Base-by-base conservation (phyloP, 2,888 invertebrate species). In the Melikaiella ostensackeni region DNA sequence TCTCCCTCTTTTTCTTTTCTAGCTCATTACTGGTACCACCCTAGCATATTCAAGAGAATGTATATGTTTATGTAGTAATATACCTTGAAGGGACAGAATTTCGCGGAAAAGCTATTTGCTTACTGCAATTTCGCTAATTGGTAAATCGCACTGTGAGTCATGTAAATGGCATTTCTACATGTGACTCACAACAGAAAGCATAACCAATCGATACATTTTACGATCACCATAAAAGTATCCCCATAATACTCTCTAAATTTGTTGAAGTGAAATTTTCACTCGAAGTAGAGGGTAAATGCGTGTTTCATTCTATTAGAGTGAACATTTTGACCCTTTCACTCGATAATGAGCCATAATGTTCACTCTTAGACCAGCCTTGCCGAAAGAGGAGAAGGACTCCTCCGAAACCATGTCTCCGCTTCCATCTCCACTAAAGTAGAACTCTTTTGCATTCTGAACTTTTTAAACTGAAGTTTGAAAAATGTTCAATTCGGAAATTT, bases 61-160 rank as follows among this genome's bases (percentile, higher is more conserved):
- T 30, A 70, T 50, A 70, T 70, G 33, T 46, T 50, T 19, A 50
- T 70, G 46, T n/a, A 42, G 35, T n/a, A 35, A 33, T 64, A 66
- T 27, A 50, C 16, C 24, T 42, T 19, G 70, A 50, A 79, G 82
- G 79, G 76, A 59, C 75, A 77, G 66, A 62, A 77, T 75, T 82
- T 82, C 82, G 75, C 75, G 77, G 81, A 82, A 82, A 81, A 79
- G 79, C 79, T 85, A 89, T 89, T 89, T 88, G 89, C 88, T 89
- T 87, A 87, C 83, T 80, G 83, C 79, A 76, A 87, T 84, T 86
- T 86, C 73, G 82, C 86, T 88, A 89, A 89, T 89, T 89, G 87
- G 87, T 83, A 86, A 89, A 89, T 88, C 87, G 86, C 86, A 84
- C 79, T 83, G 81, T 87, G 89, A 88, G 80, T 89, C 87, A 88